A percentile compares a stretch with the other conserved stretches of the same genome.
Conservation (phyloP, 2,113 vertebrate genomes). For the Sander vitreus region DNA sequence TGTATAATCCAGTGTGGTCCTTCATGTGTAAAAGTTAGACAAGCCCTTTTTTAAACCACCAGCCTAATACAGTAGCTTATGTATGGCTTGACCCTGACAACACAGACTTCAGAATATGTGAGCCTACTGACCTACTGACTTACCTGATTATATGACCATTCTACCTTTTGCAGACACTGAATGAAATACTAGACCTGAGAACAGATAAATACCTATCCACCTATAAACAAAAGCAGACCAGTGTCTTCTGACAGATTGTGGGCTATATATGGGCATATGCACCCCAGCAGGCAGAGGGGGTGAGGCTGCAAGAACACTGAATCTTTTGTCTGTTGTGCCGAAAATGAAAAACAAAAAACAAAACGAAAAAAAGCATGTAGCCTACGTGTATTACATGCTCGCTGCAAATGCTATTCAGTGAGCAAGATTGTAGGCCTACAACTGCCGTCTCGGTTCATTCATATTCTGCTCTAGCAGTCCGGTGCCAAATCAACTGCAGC, state of each 20-base stretch:
- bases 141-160: slow-evolving; percentile 11
- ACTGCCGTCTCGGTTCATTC: slow-evolving; percentile 47
- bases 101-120: slow-evolving; percentile 25
- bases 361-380: neutral
- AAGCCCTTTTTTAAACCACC: neutral
- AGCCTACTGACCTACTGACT: slow-evolving; percentile 49
- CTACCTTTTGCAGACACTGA: neutral
- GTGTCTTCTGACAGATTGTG: slow-evolving; percentile 28
- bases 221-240: slow-evolving; percentile 23
- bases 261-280: slow-evolving; percentile 35
- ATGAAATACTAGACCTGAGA: neutral
- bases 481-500: slow-evolving; percentile 47
- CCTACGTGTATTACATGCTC: slow-evolving; percentile 8
- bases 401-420: slow-evolving; percentile 2
- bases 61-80: slow-evolving; percentile 8
- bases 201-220: neutral
- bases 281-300: slow-evolving; percentile 49
- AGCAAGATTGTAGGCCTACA: neutral
- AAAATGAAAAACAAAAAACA: slow-evolving; percentile 12
- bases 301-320: slow-evolving; percentile 57
- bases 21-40: slow-evolving; percentile 3
- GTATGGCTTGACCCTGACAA: slow-evolving; percentile 24
- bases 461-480: slow-evolving; percentile 51
- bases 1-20: too few relatives aligned
- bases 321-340: slow-evolving; percentile 81